Percentiles rank a stretch among this genome's conserved stretches.
Conservation (phyloP, 2,797 vertebrate genomes). For the Hylomyscus alleni region DNA sequence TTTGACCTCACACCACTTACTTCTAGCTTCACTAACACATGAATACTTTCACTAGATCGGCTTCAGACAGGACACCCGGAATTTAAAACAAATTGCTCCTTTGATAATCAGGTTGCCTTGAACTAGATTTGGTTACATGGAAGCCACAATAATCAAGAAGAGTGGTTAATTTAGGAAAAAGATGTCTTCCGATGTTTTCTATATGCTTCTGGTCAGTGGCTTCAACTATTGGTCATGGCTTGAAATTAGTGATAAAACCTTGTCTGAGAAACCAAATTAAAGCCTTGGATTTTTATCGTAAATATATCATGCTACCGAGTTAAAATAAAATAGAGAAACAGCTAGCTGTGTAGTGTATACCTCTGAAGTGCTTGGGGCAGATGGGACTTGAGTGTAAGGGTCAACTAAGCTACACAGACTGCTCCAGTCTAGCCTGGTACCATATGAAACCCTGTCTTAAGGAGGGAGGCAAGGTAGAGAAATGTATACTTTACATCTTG, state of each 20-base stretch:
- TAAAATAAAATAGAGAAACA: background rate
- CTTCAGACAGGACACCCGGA: background rate
- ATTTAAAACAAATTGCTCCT: background rate
- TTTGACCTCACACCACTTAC: background rate
- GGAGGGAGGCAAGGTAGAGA: background rate
- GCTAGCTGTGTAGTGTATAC: background rate
- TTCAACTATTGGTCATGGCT: background rate
- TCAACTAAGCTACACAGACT: background rate
- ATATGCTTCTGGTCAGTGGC: background rate
- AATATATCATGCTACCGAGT: background rate
- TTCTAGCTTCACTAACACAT: background rate
- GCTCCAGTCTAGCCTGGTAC: too few relatives aligned
- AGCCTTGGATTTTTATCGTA: background rate
- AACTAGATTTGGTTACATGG: background rate
- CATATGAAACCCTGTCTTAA: background rate
- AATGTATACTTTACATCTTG: background rate
- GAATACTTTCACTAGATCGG: constrained; percentile 2
- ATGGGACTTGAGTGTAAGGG: background rate
- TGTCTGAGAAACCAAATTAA: background rate
- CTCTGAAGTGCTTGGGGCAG: background rate
- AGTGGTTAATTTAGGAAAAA: background rate
- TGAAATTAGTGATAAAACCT: constrained; percentile 7
- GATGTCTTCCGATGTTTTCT: background rate
- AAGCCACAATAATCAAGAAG: background rate
- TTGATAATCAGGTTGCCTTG: background rate